Conservation (phyloP, 2,797 vertebrate species). For the Philypnodon macrostomus region DNA sequence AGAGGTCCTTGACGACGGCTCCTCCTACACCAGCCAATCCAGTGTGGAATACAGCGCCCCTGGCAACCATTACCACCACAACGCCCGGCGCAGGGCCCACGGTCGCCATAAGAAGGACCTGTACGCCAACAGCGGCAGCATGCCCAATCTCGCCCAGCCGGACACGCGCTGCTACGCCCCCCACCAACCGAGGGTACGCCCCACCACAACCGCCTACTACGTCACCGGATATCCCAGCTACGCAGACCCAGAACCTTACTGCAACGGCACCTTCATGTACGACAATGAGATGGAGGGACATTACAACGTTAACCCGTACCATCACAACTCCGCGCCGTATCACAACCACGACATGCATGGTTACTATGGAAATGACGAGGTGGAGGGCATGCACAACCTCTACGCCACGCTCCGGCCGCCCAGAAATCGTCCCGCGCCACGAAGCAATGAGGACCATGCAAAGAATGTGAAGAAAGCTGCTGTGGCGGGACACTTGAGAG, state of each 20-base stretch:
- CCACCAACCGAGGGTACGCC: slow-evolving; percentile 75
- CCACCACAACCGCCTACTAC: slow-evolving; percentile 84
- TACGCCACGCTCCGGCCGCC: slow-evolving; percentile 90
- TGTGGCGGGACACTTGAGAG: slow-evolving; percentile 89
- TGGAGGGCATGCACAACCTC: slow-evolving; percentile 81
- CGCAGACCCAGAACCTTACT: slow-evolving; percentile 78
- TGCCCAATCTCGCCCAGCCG: slow-evolving; percentile 91
- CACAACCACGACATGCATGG: slow-evolving; percentile 75
- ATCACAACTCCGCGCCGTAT: slow-evolving; percentile 58
- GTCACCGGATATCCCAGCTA: slow-evolving; percentile 83
- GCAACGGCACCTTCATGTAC: slow-evolving; percentile 80
- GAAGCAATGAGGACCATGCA: slow-evolving; percentile 78
- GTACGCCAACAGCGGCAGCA: slow-evolving; percentile 89
- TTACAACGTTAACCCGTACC: slow-evolving; percentile 88
- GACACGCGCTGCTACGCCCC: slow-evolving; percentile 76
- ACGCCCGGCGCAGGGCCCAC: slow-evolving; percentile 74
- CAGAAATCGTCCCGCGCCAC: slow-evolving; percentile 72
- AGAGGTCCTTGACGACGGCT: slow-evolving; percentile 90
- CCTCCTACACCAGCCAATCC: slow-evolving; percentile 96
- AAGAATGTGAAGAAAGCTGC: slow-evolving; percentile 89
- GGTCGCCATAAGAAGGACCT: slow-evolving; percentile 82
- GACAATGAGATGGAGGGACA: slow-evolving; percentile 91
- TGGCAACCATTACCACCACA: slow-evolving; percentile 58
- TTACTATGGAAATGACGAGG: slow-evolving; percentile 78
- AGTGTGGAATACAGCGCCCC: slow-evolving; percentile 84